Evolutionary conservation across 2,797 vertebrate genomes (phyloP), one percentile per base, ranked within the genome.

Genomic region (Sebastes miniatus): DNA sequence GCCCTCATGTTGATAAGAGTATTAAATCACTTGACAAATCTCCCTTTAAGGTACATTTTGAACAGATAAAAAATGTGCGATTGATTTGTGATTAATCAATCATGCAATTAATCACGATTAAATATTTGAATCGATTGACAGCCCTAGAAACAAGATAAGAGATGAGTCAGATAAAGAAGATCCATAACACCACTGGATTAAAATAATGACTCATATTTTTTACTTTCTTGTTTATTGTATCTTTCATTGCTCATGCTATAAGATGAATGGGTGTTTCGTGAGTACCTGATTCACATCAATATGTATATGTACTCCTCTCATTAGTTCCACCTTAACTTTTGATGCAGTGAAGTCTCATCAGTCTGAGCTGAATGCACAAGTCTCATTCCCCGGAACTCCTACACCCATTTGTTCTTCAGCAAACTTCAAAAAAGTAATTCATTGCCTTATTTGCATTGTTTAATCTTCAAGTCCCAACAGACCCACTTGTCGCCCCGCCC

Each of bases 381-480:
- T 80, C 68, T 84, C 62, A 24, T 62, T 77, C 70, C 70, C 31
- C 4, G 29, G 72, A 85, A 81, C 77, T 69, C 58, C 81, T 64
- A n/a, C 77, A 34, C 73, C 47, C 39, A 68, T 82, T 90, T 89
- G 79, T 92, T 89, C 80, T 64, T 24, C 65, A 36, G 70, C 57
- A 32, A 80, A 81, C 73, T 76, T 76, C 47, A 74, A 80, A 77
- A 82, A 81, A 50, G 69, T 43, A 88, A 83, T 89, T 75, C 57
- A 79, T 80, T 24, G 82, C 76, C 69, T 74, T 79, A 77, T 90
- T 88, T 83, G 81, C 72, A 59, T 84, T 82, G 78, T 87, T 88
- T 83, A 78, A 87, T 90, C 79, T 83, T 57, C n/a, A 69, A 79
- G 34, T 80, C 81, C 79, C 77, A 63, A 34, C 62, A 74, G 83